Conservation (phyloP, 1,140 invertebrate genomes). For the Chironomus striatipennis region DNA sequence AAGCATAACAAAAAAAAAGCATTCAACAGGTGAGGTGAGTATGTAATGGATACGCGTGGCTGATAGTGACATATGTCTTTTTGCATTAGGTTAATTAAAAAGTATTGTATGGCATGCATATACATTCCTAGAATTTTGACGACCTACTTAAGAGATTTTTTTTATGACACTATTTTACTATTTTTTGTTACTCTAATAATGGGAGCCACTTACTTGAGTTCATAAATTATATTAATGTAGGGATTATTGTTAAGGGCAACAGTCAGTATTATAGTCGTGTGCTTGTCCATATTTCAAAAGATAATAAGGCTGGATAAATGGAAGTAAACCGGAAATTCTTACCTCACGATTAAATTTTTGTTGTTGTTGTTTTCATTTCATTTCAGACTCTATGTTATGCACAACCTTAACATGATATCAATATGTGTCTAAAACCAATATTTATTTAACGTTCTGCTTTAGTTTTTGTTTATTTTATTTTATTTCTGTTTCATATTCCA, state of each 20-base stretch:
- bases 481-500: conserved; percentile 14
- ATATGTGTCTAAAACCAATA: not conserved
- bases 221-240: not conserved
- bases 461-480: not conserved
- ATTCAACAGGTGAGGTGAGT: not conserved
- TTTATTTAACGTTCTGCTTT: conserved; percentile 8
- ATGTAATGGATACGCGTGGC: not conserved
- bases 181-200: not conserved
- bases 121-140: not conserved
- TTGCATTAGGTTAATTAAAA: conserved; percentile 14
- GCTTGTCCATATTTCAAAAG: not conserved
- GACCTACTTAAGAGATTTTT: conserved; percentile 12
- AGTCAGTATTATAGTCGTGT: not conserved
- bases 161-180: not conserved
- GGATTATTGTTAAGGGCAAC: not conserved
- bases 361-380: not conserved
- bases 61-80: not conserved
- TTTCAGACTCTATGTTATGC: not conserved
- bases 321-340: conserved; percentile 1
- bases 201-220: not conserved
- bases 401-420: not conserved
- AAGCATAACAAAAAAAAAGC: not conserved
- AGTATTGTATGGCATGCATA: not conserved
- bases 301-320: not conserved
- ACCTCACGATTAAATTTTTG: not conserved